These are phyloP conservation scores for Caenorhabditis briggsae DNA, from an alignment of 1,140 invertebrate species.

Conservation along the genomic window DNA sequence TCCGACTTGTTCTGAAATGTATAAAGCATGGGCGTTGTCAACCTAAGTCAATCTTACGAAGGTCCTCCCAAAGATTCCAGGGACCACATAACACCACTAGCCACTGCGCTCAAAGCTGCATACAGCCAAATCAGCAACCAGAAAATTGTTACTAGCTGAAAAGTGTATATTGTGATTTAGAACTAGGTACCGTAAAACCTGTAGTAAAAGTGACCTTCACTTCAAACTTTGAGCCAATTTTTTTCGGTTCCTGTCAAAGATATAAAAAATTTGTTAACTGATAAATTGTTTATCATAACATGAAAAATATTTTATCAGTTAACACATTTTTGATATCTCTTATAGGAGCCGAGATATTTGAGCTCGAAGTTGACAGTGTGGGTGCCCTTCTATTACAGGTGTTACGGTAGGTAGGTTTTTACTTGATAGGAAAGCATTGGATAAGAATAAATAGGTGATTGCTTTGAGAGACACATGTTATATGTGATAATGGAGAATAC, in stretches of 20 bases:
- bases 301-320: too few species aligned
- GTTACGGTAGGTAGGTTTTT: background rate
- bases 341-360: too few species aligned
- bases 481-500: slow-evolving; percentile 28
- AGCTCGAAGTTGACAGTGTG: too few species aligned
- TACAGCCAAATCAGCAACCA: slow-evolving; percentile 60
- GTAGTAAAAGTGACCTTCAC: too few species aligned
- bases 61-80: slow-evolving; percentile 58
- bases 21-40: too few species aligned
- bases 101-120: slow-evolving; percentile 49
- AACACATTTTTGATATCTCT: too few species aligned
- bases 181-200: background rate
- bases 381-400: too few species aligned
- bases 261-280: too few species aligned
- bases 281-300: too few species aligned
- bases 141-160: slow-evolving; percentile 54
- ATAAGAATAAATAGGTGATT: slow-evolving; percentile 35
- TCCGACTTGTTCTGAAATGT: slow-evolving; percentile 46
- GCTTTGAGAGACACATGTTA: slow-evolving; percentile 31
- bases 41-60: background rate
- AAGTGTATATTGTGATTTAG: background rate
- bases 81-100: slow-evolving; percentile 54
- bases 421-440: slow-evolving; percentile 40
- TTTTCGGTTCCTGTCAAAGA: too few species aligned
- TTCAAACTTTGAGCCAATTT: too few species aligned